Conservation (phyloP, 2,797 vertebrate species). For the Scleropages formosus region DNA sequence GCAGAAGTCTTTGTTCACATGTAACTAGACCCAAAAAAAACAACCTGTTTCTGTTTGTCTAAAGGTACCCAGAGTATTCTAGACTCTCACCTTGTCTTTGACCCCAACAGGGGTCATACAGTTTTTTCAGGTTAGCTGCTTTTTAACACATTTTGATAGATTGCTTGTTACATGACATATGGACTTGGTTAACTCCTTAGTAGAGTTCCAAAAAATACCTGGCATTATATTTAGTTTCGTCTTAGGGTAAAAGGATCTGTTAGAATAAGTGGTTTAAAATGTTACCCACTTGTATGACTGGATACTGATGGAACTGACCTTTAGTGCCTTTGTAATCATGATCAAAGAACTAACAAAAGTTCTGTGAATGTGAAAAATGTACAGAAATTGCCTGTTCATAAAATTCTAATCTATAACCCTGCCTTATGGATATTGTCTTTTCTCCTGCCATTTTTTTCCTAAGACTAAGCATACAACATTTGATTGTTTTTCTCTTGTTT, state of each 20-base stretch:
- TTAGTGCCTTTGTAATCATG: no score
- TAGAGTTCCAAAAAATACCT: constrained; percentile 16
- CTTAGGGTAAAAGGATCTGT: background rate
- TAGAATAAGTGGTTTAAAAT: background rate
- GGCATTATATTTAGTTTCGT: background rate
- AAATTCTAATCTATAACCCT: background rate
- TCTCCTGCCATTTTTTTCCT: background rate
- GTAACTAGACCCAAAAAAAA: background rate
- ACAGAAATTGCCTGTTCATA: background rate
- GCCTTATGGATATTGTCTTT: no score
- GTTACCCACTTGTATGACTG: background rate
- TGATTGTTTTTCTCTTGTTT: background rate
- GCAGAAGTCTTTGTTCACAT: constrained; percentile 33
- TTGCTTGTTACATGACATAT: constrained; percentile 4
- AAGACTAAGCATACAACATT: background rate
- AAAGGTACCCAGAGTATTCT: background rate
- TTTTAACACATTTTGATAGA: background rate
- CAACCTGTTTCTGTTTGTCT: background rate
- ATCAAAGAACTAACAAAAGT: background rate
- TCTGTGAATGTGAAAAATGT: background rate
- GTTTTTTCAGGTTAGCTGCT: constrained; percentile 2
- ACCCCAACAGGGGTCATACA: background rate
- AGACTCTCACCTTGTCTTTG: constrained; percentile 17
- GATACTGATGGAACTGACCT: no score
- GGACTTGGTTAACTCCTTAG: constrained; percentile 5